Evolutionary conservation across 2,888 invertebrate genomes (phyloP).

Genomic region (Drosophila fungiperda): DNA sequence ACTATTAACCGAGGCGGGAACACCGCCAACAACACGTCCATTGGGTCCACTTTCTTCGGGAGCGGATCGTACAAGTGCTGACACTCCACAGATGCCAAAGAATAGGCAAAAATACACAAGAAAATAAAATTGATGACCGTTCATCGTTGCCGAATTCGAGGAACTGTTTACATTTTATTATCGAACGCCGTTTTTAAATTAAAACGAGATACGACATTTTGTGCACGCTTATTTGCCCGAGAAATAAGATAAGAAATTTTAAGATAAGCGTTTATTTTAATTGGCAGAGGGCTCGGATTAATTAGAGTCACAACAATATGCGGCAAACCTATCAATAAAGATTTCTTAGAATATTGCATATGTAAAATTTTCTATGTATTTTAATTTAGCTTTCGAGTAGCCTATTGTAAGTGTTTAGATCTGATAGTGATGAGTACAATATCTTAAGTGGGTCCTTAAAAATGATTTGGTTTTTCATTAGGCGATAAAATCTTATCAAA

Average conservation of each 20-base stretch:
- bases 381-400: neutral
- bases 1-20: slow-evolving; percentile 65
- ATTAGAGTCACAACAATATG: slow-evolving; percentile 21
- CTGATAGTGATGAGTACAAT: neutral
- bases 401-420: neutral
- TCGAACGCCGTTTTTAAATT: slow-evolving; percentile 65
- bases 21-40: slow-evolving; percentile 80
- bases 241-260: slow-evolving; percentile 57
- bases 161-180: slow-evolving; percentile 71
- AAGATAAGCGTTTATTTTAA: slow-evolving; percentile 63
- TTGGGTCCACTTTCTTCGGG: slow-evolving; percentile 24
- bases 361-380: neutral
- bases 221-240: slow-evolving; percentile 3
- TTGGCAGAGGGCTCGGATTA: slow-evolving; percentile 39
- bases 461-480: neutral
- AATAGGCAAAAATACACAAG: slow-evolving; percentile 27
- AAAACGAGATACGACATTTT: slow-evolving; percentile 46
- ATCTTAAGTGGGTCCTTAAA: slow-evolving; percentile 16
- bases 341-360: neutral
- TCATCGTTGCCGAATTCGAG: slow-evolving; percentile 47
- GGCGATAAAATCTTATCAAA: neutral
- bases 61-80: slow-evolving; percentile 36
- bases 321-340: neutral
- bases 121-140: slow-evolving; percentile 40
- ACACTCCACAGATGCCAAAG: slow-evolving; percentile 38